Base-by-base conservation (phyloP, 1,140 invertebrate species). In the Ceratina calcarata region DNA sequence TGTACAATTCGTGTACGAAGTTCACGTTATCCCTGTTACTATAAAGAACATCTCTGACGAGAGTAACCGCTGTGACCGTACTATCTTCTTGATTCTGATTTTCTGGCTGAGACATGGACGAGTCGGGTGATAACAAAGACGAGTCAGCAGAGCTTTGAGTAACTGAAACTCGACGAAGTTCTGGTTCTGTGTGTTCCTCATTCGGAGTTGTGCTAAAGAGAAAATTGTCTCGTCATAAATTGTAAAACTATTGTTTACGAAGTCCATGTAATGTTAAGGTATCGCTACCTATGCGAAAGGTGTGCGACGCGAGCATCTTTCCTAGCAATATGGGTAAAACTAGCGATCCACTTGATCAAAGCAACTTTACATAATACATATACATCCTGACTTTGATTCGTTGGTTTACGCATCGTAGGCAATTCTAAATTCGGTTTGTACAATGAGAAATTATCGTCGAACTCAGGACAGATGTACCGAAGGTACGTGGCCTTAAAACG, bases 401-500 rank as follows among this genome's bases (percentile, higher is more conserved):
- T 73, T 84, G 89, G 73, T 90, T 93, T 89, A 87, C 94, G 83
- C 93, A 91, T 86, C 72, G 90, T 90, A 58, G 94, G 94, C 84
- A 94, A 93, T 95, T 98, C 97, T 91, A 99, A 93, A 90, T 95
- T 96, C 53, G 97, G 97, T 90, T 96, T 96, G 90, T 99, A 99
- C 32, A 99, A 94, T 37, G 96, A 97, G 85, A 97, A 97, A 86
- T 94, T 95, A 62, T 95, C 93, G 89, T 97, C 95, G 90, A 98
- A 99, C 86, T 97, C 95, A 1, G 98, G 98, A 92, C 98, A 98
- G 85, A 99, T 97, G 87, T 97, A 95, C 49, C 96, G 96, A 78
- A 99, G 94, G 92, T 99, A 99, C 89, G 97, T 97, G 58, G 95
- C 93, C 93, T 98, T 98, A 89, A 99, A 99, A 86, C 96, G 96